Conservation (phyloP, 2,797 vertebrate species). For the Microcaecilia unicolor region DNA sequence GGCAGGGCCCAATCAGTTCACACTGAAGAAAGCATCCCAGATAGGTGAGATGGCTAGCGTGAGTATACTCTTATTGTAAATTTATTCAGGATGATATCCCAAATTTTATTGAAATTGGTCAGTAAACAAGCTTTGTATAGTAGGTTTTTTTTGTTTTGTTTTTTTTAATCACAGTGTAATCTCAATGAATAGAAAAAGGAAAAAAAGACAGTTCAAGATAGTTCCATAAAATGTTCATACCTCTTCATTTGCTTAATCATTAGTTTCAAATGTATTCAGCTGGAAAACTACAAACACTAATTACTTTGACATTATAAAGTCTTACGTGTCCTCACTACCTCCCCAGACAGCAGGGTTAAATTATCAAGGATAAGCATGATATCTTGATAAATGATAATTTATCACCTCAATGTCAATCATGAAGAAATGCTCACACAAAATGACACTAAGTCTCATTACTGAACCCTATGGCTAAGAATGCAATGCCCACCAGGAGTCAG, state of each 20-base stretch:
- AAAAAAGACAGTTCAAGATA: conserved; percentile 45
- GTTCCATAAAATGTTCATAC: conserved; percentile 40
- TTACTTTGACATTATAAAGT: conserved; percentile 63
- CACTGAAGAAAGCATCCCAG: too few species aligned
- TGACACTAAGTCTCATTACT: conserved; percentile 51
- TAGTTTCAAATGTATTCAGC: conserved; percentile 69
- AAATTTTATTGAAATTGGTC: too few species aligned
- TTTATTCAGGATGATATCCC: too few species aligned
- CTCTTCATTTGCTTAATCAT: conserved; percentile 66
- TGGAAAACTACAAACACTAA: conserved; percentile 65
- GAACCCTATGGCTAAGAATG: conserved; percentile 39
- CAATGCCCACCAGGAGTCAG: conserved; percentile 44
- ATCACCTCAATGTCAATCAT: conserved; percentile 56
- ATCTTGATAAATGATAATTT: conserved; percentile 57
- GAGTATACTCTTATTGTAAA: too few species aligned
- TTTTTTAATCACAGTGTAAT: too few species aligned
- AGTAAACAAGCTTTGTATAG: too few species aligned
- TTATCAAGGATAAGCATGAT: conserved; percentile 56
- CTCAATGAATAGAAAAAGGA: too few species aligned
- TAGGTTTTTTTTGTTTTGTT: too few species aligned
- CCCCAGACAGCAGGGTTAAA: conserved; percentile 59
- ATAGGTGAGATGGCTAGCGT: too few species aligned
- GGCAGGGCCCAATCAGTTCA: too few species aligned
- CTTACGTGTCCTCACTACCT: conserved; percentile 51
- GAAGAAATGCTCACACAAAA: conserved; percentile 44